A percentile compares a stretch with the other conserved stretches of the same genome.
phyloP scores from a whole-genome alignment of 2,888 invertebrate species.

The Lasioglossum leucozonium region DNA sequence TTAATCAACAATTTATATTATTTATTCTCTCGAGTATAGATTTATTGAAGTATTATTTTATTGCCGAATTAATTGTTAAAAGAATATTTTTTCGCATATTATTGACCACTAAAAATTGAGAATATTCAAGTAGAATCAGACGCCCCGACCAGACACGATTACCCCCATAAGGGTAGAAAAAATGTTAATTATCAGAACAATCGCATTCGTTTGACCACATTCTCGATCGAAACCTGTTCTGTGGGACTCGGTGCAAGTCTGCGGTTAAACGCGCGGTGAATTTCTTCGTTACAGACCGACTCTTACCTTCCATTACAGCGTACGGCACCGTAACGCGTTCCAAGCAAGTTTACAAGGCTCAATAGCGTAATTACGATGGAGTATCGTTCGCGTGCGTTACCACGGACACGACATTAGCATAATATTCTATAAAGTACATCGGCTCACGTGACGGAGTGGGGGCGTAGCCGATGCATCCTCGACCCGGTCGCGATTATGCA shows the following conservation, averaged over 20 bases:
- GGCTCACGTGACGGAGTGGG: neutral
- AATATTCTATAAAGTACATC: constrained; percentile 44
- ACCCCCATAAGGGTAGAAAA: neutral
- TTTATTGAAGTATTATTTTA: too few species aligned
- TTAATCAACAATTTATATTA: neutral
- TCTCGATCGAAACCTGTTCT: constrained; percentile 29
- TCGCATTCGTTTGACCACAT: constrained; percentile 14
- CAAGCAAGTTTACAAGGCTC: constrained; percentile 35
- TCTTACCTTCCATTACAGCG: constrained; percentile 38
- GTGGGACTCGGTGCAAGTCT: constrained; percentile 7
- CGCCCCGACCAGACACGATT: neutral
- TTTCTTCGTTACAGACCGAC: constrained; percentile 28
- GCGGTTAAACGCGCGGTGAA: constrained; percentile 27
- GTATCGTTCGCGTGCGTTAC: constrained; percentile 42
- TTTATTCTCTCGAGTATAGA: too few species aligned
- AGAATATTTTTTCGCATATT: too few species aligned
- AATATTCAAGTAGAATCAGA: neutral
- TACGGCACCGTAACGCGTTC: constrained; percentile 35
- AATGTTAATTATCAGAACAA: constrained; percentile 28
- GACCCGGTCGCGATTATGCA: constrained; percentile 28
- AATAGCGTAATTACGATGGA: constrained; percentile 44
- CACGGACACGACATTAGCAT: constrained; percentile 44
- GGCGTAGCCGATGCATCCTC: neutral
- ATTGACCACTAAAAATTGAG: too few species aligned
- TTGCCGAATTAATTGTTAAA: too few species aligned